These are phyloP conservation scores for Hippocampus abdominalis DNA, from an alignment of 2,113 vertebrate species.

Conservation along the genomic window DNA sequence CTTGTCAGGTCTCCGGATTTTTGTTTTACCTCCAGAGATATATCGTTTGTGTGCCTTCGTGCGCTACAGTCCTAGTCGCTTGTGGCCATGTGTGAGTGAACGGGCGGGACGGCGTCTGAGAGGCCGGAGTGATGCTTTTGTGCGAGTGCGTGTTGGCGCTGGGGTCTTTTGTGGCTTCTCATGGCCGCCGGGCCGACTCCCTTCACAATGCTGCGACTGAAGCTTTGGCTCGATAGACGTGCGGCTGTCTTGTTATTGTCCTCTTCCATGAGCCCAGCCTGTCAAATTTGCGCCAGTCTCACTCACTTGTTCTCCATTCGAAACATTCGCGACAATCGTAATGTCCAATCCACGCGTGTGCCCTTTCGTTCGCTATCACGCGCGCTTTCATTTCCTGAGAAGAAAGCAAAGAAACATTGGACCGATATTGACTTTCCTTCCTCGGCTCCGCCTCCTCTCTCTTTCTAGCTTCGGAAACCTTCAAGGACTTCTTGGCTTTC, in stretches of 20 bases:
- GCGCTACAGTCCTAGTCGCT: constrained; percentile 34
- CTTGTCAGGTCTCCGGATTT: constrained; percentile 65
- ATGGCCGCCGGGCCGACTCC: constrained; percentile 39
- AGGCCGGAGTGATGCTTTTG: constrained; percentile 19
- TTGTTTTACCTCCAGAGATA: constrained; percentile 54
- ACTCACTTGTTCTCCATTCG: constrained; percentile 10
- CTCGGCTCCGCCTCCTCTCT: background rate
- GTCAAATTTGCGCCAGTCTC: constrained; percentile 15
- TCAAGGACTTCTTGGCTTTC: background rate
- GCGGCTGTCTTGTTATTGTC: constrained; percentile 26
- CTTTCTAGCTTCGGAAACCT: background rate
- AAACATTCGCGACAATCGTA: constrained; percentile 8
- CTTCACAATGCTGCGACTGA: constrained; percentile 28
- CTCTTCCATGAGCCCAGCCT: constrained; percentile 24
- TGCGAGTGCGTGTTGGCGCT: constrained; percentile 15
- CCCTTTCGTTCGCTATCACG: constrained; percentile 6
- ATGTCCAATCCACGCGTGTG: constrained; percentile 10
- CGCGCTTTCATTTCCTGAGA: constrained; percentile 10
- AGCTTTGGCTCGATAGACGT: constrained; percentile 21
- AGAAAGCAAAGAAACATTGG: constrained; percentile 11
- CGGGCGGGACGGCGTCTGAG: constrained; percentile 20
- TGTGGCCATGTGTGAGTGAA: constrained; percentile 31
- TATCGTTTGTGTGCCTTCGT: constrained; percentile 41
- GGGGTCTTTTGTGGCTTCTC: constrained; percentile 42
- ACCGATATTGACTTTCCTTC: background rate